These are phyloP conservation scores for Halichoerus grypus DNA, from an alignment of 2,113 vertebrate genomes.

Conservation along the genomic window DNA sequence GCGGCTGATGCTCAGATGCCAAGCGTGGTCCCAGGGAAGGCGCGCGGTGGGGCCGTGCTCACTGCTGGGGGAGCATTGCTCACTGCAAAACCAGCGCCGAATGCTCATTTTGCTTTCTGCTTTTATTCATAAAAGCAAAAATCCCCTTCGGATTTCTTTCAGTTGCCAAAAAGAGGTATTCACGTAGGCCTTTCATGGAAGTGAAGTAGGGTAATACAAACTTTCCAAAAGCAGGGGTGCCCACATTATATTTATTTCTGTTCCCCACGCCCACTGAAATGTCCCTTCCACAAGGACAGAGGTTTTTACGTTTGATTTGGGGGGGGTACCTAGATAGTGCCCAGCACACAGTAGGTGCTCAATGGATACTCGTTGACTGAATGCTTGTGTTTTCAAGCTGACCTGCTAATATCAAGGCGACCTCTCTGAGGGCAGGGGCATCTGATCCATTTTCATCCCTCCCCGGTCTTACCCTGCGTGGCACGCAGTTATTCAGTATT, in stretches of 20 bases:
- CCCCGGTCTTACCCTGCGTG: fast-evolving
- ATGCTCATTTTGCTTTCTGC: background rate
- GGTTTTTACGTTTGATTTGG: background rate
- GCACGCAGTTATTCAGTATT: background rate
- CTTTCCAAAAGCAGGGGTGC: background rate
- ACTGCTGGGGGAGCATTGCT: background rate
- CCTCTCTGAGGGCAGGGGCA: background rate
- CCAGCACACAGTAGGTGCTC: background rate
- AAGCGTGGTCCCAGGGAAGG: background rate
- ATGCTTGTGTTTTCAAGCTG: background rate
- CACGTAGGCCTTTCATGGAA: background rate
- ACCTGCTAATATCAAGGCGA: background rate
- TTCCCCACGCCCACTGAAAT: background rate
- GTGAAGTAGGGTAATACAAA: background rate
- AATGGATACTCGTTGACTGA: background rate
- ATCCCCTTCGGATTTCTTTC: background rate
- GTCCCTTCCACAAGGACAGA: background rate
- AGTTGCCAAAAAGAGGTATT: background rate
- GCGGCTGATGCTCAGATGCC: background rate
- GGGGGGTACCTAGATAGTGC: background rate
- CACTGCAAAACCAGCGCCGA: background rate
- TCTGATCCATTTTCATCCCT: background rate
- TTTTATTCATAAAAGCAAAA: background rate
- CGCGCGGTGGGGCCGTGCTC: background rate
- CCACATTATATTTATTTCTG: background rate